Percentiles rank a stretch among this genome's conserved stretches.
These are phyloP conservation scores for Mohoua ochrocephala DNA, from an alignment of 2,113 vertebrate species.

Conservation along the genomic window DNA sequence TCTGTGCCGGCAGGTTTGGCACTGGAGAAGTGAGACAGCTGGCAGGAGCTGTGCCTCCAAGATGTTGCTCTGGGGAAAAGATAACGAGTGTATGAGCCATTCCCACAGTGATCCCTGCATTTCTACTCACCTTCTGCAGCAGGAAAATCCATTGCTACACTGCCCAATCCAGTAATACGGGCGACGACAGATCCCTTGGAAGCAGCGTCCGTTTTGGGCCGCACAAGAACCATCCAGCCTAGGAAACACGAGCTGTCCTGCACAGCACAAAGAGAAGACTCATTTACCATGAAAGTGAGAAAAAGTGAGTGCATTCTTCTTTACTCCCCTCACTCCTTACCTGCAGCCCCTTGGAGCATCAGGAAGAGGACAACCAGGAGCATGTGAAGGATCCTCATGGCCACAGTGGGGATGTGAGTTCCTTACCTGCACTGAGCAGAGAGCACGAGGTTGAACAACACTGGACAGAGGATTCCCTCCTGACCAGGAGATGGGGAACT, in stretches of 20 bases:
- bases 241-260: not conserved
- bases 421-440: not conserved
- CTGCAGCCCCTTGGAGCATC: not conserved
- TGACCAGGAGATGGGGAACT: not conserved
- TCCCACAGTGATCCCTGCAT: not conserved
- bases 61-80: not conserved
- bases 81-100: not conserved
- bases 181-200: not conserved
- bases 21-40: not conserved
- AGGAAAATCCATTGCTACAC: not conserved
- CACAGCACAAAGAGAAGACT: not conserved
- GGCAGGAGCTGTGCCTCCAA: not conserved
- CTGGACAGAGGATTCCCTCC: not conserved
- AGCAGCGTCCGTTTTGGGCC: fast-evolving
- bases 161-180: not conserved
- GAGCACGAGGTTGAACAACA: not conserved
- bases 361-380: not conserved
- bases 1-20: not conserved
- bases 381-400: slow-evolving; percentile 14
- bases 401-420: not conserved
- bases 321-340: not conserved
- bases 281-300: not conserved
- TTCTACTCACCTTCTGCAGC: not conserved
- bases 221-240: fast-evolving
- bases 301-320: not conserved